Conservation (phyloP, 2,888 invertebrate genomes). For the Rotaria sp. region DNA sequence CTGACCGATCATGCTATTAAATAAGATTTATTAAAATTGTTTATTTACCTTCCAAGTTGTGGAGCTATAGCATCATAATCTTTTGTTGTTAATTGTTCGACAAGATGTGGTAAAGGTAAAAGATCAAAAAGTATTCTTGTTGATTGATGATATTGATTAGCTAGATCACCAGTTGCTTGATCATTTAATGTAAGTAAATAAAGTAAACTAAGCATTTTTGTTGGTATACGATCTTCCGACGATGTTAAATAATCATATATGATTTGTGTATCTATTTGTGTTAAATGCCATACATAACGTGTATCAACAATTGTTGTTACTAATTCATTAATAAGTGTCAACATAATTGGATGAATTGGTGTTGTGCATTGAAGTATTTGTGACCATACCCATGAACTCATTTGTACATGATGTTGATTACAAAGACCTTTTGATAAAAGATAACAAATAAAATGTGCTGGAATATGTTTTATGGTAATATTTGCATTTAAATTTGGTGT, state of each 20-base stretch:
- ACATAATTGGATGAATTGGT: conserved; percentile 38
- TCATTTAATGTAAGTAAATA: conserved; percentile 18
- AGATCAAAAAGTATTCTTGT: conserved; percentile 2
- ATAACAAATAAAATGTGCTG: conserved; percentile 23
- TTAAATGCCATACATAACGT: conserved; percentile 10
- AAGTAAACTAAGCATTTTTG: background rate
- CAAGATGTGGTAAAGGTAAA: background rate
- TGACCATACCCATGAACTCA: conserved; percentile 33
- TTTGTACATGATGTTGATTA: conserved; percentile 30
- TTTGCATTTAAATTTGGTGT: conserved; percentile 34
- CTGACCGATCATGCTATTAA: background rate
- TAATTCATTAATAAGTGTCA: conserved; percentile 37
- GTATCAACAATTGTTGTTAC: background rate
- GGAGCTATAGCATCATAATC: conserved; percentile 12
- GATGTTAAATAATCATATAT: background rate
- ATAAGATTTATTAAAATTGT: background rate
- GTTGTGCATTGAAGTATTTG: conserved; percentile 31
- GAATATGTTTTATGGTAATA: conserved; percentile 21
- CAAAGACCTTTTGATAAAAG: conserved; percentile 3
- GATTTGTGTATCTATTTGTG: background rate
- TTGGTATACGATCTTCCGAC: background rate
- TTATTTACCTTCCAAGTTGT: conserved; percentile 9
- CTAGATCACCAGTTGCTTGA: background rate
- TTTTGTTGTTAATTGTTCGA: background rate
- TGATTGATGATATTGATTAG: background rate